phyloP scores from a whole-genome alignment of 2,797 vertebrate species.

The Sphaeramia orbicularis region DNA sequence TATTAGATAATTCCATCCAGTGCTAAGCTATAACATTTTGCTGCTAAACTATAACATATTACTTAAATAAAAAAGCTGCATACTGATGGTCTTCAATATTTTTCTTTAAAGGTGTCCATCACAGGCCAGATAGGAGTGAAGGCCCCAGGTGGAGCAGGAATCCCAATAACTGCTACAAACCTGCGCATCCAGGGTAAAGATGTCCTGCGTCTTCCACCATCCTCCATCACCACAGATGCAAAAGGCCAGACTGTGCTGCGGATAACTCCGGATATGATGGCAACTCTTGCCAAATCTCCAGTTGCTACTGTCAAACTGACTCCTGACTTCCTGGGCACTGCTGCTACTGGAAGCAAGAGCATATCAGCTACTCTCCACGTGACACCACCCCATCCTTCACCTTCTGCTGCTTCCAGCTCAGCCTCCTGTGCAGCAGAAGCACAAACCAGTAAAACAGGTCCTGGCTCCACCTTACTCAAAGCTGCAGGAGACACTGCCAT shows the following conservation, averaged over 20 bases:
- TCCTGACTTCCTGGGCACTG: slow-evolving; percentile 92
- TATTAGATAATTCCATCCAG: no score
- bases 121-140: slow-evolving; percentile 96
- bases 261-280: slow-evolving; percentile 99
- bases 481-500: slow-evolving; percentile 88
- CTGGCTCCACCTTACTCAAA: slow-evolving; percentile 88
- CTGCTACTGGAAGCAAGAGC: slow-evolving; percentile 86
- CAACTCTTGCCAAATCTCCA: slow-evolving; percentile 96
- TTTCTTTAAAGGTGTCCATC: slow-evolving; percentile 89
- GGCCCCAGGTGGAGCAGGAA: slow-evolving; percentile 84
- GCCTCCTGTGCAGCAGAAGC: slow-evolving; percentile 80
- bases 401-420: slow-evolving; percentile 60
- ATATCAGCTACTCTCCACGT: slow-evolving; percentile 95
- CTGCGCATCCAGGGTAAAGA: slow-evolving; percentile 98
- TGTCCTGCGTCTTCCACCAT: slow-evolving; percentile 93
- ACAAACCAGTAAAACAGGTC: slow-evolving; percentile 76
- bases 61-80: no score
- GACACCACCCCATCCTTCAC: slow-evolving; percentile 81
- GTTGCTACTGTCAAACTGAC: slow-evolving; percentile 96
- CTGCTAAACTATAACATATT: no score
- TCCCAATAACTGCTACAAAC: slow-evolving; percentile 94
- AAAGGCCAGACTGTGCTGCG: slow-evolving; percentile 98
- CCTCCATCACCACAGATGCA: slow-evolving; percentile 96
- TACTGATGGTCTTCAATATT: background rate
- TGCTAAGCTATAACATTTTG: no score